Conservation (phyloP, 2,888 invertebrate genomes). For the Siphlonurus alternatus region DNA sequence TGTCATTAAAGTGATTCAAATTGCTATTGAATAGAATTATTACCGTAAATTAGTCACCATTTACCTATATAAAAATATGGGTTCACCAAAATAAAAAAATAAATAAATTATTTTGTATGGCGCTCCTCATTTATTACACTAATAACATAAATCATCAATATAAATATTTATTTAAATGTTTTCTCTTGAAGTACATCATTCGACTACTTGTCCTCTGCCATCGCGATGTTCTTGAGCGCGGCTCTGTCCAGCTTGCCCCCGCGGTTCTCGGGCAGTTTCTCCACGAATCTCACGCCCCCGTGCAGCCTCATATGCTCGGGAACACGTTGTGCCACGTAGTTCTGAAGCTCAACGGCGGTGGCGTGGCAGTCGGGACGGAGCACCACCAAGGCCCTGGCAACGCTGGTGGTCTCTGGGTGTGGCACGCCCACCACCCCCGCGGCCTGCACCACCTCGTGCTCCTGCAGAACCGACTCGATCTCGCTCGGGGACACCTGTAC, state of each 20-base stretch:
- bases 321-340: neutral
- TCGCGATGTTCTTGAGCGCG: neutral
- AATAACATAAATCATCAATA: no score
- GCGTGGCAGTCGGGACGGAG: neutral
- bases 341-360: neutral
- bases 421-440: neutral
- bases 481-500: neutral
- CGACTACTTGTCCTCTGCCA: neutral
- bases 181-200: no score
- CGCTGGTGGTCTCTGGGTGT: neutral
- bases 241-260: neutral
- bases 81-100: no score
- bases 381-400: neutral
- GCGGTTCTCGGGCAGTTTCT: neutral
- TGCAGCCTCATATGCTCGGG: neutral
- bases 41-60: no score
- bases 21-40: no score
- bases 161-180: no score
- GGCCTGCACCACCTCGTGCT: neutral
- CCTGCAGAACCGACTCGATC: neutral
- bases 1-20: no score
- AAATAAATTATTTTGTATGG: no score
- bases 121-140: no score
- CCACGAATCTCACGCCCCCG: neutral
- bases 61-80: no score